Percentiles rank a stretch among this genome's conserved stretches.
These are phyloP conservation scores for Anastatus disparis DNA, from an alignment of 1,140 invertebrate genomes.

Conservation along the genomic window DNA sequence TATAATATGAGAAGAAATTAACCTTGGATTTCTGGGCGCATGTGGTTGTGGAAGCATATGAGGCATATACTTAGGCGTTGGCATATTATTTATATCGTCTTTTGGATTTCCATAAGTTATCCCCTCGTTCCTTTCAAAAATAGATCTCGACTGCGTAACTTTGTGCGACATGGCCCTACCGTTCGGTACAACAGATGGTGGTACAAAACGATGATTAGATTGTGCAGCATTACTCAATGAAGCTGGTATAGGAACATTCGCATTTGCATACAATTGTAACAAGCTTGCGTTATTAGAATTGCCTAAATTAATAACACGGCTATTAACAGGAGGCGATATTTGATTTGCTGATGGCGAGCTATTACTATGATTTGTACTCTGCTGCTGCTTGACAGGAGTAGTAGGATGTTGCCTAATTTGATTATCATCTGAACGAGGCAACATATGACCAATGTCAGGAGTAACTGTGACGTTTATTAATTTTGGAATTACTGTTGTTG, in stretches of 20 bases:
- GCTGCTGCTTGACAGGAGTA: conserved; percentile 33
- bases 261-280: conserved; percentile 67
- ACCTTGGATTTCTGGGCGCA: conserved; percentile 35
- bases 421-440: conserved; percentile 57
- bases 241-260: conserved; percentile 45
- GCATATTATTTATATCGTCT: conserved; percentile 69
- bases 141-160: conserved; percentile 73
- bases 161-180: conserved; percentile 65
- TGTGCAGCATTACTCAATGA: conserved; percentile 24
- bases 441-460: conserved; percentile 66
- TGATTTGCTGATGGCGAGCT: conserved; percentile 34
- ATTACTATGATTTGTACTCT: conserved; percentile 38
- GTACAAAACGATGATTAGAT: conserved; percentile 50
- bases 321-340: conserved; percentile 49
- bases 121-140: conserved; percentile 73
- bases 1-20: not conserved
- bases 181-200: conserved; percentile 46
- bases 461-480: conserved; percentile 69
- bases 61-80: conserved; percentile 60
- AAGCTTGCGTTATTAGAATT: conserved; percentile 65
- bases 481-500: conserved; percentile 54
- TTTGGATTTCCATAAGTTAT: conserved; percentile 79
- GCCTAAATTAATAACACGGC: conserved; percentile 65
- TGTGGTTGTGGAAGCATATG: conserved; percentile 29
- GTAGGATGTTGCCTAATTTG: not conserved